Evolutionary conservation across 2,797 vertebrate species (phyloP), one percentile per base, ranked within the genome.

Genomic region (Alcedo atthis): DNA sequence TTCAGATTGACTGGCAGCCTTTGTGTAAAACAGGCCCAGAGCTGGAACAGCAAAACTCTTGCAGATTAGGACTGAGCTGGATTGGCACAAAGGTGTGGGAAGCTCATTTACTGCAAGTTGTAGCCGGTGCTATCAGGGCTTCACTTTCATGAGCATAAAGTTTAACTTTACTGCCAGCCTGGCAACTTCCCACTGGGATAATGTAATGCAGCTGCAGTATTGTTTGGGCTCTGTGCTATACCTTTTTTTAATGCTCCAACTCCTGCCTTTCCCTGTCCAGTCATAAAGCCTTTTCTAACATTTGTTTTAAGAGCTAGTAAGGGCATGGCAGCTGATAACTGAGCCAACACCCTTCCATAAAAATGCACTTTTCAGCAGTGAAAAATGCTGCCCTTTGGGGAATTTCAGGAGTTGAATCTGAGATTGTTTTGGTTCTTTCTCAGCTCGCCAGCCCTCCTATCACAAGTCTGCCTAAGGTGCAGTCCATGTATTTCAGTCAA

Each of bases 211-310:
- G 86, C 85, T 93, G 79, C 87, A 89, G 96, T 91, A 76, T 95
- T 95, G 92, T 93, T 88, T 88, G 96, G 96, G 90, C 96, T 73
- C 86, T 91, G 85, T 81, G 74, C 89, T 95, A 64, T 94, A 94
- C 92, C 51, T 86, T 95, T 97, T 97, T 94, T 93, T 94, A 94
- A 78, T 94, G 94, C 89, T 75, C 87, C 86, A 77, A 89, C 86
- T 96, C 87, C 93, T 69, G 85, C 79, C 66, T 94, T 95, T 87
- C 89, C 86, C 88, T 12, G 15, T 92, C 69, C 80, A 86, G 70
- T 88, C 91, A 81, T 95, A 95, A 96, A 95, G 37, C 48, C 81
- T 62, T 90, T 87, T 49, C 92, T 92, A 87, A 88, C 84, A 76
- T 94, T 97, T 93, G 64, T 70, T 92, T 89, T 84, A 96, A 96